Evolutionary conservation across 1,140 invertebrate species (phyloP).

Genomic region (Achroia grisella): DNA sequence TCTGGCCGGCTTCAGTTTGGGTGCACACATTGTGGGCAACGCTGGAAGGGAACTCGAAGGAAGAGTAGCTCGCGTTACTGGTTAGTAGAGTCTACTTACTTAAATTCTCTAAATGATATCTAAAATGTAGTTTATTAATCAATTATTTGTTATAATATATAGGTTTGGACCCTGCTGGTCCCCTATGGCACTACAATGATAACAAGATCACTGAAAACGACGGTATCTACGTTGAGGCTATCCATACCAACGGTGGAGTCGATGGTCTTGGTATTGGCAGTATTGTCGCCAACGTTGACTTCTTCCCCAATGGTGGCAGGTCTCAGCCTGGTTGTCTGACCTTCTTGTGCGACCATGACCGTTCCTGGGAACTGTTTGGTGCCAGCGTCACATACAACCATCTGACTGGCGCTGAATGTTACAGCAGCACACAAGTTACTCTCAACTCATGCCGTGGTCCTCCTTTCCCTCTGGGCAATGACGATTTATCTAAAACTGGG

Average conservation of each 20-base stretch:
- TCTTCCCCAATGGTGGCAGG: slow-evolving; percentile 85
- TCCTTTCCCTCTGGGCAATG: slow-evolving; percentile 36
- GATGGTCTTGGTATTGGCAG: slow-evolving; percentile 75
- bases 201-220: slow-evolving; percentile 65
- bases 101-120: no score
- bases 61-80: slow-evolving; percentile 22
- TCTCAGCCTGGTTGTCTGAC: slow-evolving; percentile 62
- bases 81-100: slow-evolving; percentile 5
- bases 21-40: slow-evolving; percentile 91
- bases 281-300: slow-evolving; percentile 77
- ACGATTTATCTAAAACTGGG: slow-evolving; percentile 34
- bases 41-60: slow-evolving; percentile 60
- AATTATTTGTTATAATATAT: slow-evolving; percentile 22
- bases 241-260: slow-evolving; percentile 81
- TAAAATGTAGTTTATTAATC: no score
- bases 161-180: slow-evolving; percentile 79
- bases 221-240: slow-evolving; percentile 77
- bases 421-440: slow-evolving; percentile 23
- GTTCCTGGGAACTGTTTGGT: slow-evolving; percentile 76
- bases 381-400: slow-evolving; percentile 43
- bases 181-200: slow-evolving; percentile 69
- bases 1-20: slow-evolving; percentile 88
- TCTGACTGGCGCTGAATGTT: slow-evolving; percentile 27
- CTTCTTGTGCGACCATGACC: slow-evolving; percentile 76
- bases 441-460: slow-evolving; percentile 31